Evolutionary conservation across 2,113 vertebrate species (phyloP).

Genomic region (Guaruba guarouba): DNA sequence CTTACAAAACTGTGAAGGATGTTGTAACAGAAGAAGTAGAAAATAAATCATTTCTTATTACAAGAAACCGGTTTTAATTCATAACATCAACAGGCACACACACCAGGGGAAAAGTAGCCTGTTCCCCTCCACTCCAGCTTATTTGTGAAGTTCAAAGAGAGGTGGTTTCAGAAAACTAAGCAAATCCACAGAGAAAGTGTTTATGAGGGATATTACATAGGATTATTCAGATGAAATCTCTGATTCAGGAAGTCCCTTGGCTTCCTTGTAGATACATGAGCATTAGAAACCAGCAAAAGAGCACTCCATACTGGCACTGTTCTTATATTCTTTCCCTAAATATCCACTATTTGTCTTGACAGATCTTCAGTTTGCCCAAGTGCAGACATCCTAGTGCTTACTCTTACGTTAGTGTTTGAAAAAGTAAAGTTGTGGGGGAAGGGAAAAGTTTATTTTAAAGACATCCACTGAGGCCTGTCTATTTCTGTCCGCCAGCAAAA

Average conservation of each 20-base stretch:
- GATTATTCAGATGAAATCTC: not conserved
- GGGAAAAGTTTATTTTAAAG: conserved; percentile 30
- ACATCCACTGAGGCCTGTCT: conserved; percentile 12
- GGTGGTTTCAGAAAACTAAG: not conserved
- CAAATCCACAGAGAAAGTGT: not conserved
- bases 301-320: not conserved
- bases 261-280: not conserved
- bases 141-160: not conserved
- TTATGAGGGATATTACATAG: not conserved
- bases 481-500: conserved; percentile 31
- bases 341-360: not conserved
- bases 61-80: not conserved
- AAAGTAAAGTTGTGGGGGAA: not conserved
- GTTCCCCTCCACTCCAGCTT: not conserved
- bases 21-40: not conserved
- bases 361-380: not conserved
- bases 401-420: not conserved
- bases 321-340: not conserved
- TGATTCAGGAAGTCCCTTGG: not conserved
- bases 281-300: not conserved
- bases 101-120: not conserved
- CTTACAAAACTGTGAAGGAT: not conserved
- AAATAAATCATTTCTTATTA: not conserved
- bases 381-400: not conserved
- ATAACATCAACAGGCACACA: not conserved